A percentile compares a stretch with the other conserved stretches of the same genome.
Conservation (phyloP, 1,140 invertebrate genomes). For the Hestina assimilis region DNA sequence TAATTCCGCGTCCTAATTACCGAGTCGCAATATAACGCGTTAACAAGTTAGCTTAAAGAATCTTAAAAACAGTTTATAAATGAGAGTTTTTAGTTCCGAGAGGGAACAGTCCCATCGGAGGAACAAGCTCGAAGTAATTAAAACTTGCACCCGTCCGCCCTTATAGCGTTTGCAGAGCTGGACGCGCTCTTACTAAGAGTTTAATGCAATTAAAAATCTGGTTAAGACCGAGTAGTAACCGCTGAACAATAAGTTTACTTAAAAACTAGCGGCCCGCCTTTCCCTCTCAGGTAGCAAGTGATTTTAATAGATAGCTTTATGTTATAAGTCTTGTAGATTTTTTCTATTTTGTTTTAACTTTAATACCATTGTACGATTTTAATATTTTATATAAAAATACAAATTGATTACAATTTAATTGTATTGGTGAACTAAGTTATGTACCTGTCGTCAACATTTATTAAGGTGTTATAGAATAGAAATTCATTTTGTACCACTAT, state of each 20-base stretch:
- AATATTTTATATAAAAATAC: too few species aligned
- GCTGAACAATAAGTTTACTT: background rate
- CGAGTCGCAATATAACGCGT: conserved; percentile 28
- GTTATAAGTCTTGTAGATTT: too few species aligned
- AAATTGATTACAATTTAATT: too few species aligned
- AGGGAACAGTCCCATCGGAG: conserved; percentile 51
- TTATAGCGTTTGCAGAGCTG: conserved; percentile 27
- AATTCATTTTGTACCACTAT: too few species aligned
- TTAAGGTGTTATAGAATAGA: too few species aligned
- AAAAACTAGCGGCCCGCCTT: too few species aligned
- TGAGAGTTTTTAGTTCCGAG: conserved; percentile 60
- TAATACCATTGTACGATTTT: too few species aligned
- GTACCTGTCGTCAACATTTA: too few species aligned
- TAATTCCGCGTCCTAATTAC: conserved; percentile 28
- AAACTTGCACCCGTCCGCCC: conserved; percentile 49
- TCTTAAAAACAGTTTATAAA: conserved; percentile 53
- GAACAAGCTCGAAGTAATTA: conserved; percentile 62
- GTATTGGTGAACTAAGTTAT: too few species aligned
- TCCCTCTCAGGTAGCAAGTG: too few species aligned
- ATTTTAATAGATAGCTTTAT: too few species aligned
- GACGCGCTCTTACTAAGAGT: conserved; percentile 23
- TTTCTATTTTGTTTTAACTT: too few species aligned
- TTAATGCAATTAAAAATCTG: conserved; percentile 23
- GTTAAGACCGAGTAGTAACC: background rate
- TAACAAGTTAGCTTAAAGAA: conserved; percentile 40